These are phyloP conservation scores for Stichodactyla helianthus DNA, from an alignment of 64 coral and sea anemone genomes.

Conservation along the genomic window DNA sequence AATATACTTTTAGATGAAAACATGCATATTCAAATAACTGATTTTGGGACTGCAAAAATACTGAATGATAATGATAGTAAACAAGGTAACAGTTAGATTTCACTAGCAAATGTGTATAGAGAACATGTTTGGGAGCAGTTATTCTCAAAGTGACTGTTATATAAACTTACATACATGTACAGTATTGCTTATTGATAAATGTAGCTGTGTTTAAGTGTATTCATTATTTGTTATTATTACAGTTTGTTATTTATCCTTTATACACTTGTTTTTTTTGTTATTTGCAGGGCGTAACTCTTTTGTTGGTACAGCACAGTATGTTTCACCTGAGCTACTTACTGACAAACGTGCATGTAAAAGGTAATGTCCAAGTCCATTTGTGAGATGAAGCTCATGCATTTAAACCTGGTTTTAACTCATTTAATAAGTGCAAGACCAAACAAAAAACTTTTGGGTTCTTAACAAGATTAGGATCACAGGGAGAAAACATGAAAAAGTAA, in stretches of 20 bases:
- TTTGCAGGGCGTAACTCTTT: conserved; percentile 90
- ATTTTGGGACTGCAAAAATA: conserved; percentile 99
- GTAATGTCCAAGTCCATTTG: conserved; percentile 12
- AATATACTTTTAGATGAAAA: conserved; percentile 93
- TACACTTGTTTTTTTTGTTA: background rate
- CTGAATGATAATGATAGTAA: conserved; percentile 52
- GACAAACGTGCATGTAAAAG: conserved; percentile 87
- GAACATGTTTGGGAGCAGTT: background rate
- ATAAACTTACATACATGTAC: background rate
- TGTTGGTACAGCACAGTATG: conserved; percentile 99
- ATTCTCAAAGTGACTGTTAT: too few relatives aligned
- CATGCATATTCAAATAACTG: conserved; percentile 98
- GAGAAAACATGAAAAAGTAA: too few relatives aligned
- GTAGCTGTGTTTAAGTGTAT: background rate
- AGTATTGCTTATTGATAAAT: too few relatives aligned
- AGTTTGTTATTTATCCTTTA: background rate
- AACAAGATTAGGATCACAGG: too few relatives aligned
- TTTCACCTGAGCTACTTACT: conserved; percentile 96
- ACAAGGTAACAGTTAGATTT: conserved; percentile 17
- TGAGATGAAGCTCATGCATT: too few relatives aligned
- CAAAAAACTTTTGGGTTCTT: too few relatives aligned
- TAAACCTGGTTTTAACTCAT: too few relatives aligned
- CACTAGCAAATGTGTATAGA: too few relatives aligned
- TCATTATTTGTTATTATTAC: too few relatives aligned
- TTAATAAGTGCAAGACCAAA: too few relatives aligned